Conservation (phyloP, 2,888 invertebrate species). For the Cyclophora punctaria region DNA sequence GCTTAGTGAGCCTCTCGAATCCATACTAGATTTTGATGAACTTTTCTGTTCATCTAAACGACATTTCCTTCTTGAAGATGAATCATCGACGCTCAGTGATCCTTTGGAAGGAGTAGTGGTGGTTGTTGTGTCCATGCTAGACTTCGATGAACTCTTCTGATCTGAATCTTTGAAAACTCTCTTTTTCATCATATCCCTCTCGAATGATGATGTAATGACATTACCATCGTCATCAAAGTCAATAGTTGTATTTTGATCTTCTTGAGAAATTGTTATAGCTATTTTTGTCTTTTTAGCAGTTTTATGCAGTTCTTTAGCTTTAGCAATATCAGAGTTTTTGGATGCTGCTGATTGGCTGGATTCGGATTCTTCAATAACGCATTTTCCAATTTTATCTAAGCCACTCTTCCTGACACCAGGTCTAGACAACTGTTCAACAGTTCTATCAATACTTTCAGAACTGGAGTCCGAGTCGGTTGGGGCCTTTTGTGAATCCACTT, state of each 20-base stretch:
- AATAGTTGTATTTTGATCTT: slow-evolving; percentile 70
- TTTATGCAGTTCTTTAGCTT: slow-evolving; percentile 64
- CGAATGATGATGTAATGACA: slow-evolving; percentile 63
- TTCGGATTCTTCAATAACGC: slow-evolving; percentile 74
- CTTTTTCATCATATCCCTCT: slow-evolving; percentile 59
- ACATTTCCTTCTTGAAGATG: slow-evolving; percentile 59
- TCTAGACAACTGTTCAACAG: slow-evolving; percentile 62
- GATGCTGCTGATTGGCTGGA: slow-evolving; percentile 75
- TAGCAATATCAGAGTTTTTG: slow-evolving; percentile 50
- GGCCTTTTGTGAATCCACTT: slow-evolving; percentile 66
- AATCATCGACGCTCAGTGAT: slow-evolving; percentile 69
- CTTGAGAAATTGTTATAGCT: slow-evolving; percentile 71
- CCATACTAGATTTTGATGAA: slow-evolving; percentile 78
- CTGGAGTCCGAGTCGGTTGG: slow-evolving; percentile 78
- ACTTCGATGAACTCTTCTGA: slow-evolving; percentile 75
- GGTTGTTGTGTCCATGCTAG: slow-evolving; percentile 73
- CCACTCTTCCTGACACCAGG: slow-evolving; percentile 63
- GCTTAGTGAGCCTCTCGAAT: slow-evolving; percentile 77
- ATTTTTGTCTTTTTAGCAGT: slow-evolving; percentile 70
- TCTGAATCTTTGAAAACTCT: slow-evolving; percentile 61
- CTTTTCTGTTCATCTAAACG: slow-evolving; percentile 70
- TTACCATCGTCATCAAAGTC: slow-evolving; percentile 71
- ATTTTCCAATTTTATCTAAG: slow-evolving; percentile 63
- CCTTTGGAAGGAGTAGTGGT: slow-evolving; percentile 69
- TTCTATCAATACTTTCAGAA: slow-evolving; percentile 69